These are phyloP conservation scores for Neodiprion lecontei DNA, from an alignment of 1,140 invertebrate genomes.

Conservation along the genomic window DNA sequence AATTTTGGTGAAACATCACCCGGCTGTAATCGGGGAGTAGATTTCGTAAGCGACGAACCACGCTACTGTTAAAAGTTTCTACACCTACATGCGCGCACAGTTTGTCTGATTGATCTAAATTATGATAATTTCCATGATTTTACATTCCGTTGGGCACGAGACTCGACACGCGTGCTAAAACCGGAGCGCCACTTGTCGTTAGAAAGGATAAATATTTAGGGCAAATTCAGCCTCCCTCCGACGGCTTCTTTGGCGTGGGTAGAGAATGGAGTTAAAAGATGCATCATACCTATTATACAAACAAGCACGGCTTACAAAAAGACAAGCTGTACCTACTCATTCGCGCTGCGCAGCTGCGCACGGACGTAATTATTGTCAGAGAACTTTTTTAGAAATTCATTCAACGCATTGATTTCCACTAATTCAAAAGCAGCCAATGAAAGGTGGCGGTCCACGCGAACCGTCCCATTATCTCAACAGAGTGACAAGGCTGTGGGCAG, in stretches of 20 bases:
- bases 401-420: constrained; percentile 53
- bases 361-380: not conserved
- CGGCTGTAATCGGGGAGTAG: no score
- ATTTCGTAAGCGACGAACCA: not conserved
- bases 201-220: constrained; percentile 2
- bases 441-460: constrained; percentile 54
- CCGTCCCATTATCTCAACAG: constrained; percentile 60
- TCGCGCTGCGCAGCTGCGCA: constrained; percentile 24
- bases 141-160: constrained; percentile 14
- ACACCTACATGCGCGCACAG: not conserved
- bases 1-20: no score
- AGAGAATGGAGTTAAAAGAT: no score
- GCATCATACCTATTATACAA: no score
- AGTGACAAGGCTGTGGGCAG: constrained; percentile 58
- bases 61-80: not conserved
- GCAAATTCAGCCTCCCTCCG: no score
- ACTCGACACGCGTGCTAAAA: constrained; percentile 27
- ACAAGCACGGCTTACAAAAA: no score
- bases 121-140: constrained; percentile 45
- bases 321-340: not conserved
- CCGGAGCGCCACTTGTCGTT: constrained; percentile 28
- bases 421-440: constrained; percentile 51
- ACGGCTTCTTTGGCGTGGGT: no score
- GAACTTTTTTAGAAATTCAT: constrained; percentile 12
- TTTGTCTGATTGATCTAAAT: constrained; percentile 41